Base-by-base conservation (phyloP, 2,113 vertebrate species). In the Cyanistes caeruleus region DNA sequence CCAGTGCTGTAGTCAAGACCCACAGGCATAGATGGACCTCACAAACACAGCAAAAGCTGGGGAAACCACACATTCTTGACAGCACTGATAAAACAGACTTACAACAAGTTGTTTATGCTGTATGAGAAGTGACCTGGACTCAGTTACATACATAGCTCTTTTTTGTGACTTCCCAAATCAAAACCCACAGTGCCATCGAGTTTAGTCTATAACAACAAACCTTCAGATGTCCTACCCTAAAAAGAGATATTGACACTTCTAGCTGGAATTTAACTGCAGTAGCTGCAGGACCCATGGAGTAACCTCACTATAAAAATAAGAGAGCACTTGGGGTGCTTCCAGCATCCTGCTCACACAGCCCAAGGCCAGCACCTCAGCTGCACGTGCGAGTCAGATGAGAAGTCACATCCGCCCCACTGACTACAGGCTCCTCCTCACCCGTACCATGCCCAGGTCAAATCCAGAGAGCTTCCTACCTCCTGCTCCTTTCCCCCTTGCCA, bases 351-450 rank as follows among this genome's bases (percentile, higher is more conserved):
- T 78, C 30, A 13, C 10, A 15, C 39, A 78, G 77, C 56, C 39
- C 59, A 52, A 20, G 41, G 74, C 31, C 59, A 74, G 81, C 56
- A 67, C 13, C 48, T 62, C 5, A 15, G 37, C 75, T 46, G 25
- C 63, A 78, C 25, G 7, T 16, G n/a, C 1, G 18, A 31, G 28
- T 3, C 43, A 19, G n/a, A 25, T 8, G n/a, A 83, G 83, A 37
- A 23, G 15, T 6, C 59, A 73, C 46, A 46, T 17, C 53, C 62
- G 79, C 4, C 15, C 37, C 52, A 35, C 0, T 0, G 13, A 28
- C 20, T 9, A 19, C 52, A 49, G 43, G 53, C 44, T 77, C 65
- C 28, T 64, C 53, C 78, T 73, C 51, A 75, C 31, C 80, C 17
- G 16, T 1, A 37, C 74, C 31, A 8, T n/a, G 39, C 41, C 28